Base-by-base conservation (phyloP, 2,113 vertebrate species). In the Sturnira hondurensis region DNA sequence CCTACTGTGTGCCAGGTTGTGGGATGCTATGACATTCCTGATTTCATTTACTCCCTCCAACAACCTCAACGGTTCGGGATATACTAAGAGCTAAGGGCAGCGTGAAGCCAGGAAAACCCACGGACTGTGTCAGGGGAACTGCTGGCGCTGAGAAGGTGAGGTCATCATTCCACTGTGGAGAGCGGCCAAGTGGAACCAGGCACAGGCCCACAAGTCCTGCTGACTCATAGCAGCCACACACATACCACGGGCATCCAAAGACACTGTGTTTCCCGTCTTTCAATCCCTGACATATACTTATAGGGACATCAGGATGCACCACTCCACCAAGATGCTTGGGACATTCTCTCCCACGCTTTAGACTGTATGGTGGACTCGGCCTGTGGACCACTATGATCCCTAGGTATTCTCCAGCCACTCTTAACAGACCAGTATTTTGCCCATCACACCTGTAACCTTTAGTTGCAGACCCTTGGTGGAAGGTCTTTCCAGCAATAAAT, bases 1-100 rank as follows among this genome's bases (percentile, higher is more conserved):
- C 84, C 74, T 58, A 17, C 91, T 65, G 33, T 58, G 38, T 68
- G 45, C 54, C 47, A 74, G 41, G 36, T 26, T 58, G 11, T 6
- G 47, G 4, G 56, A 45, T 4, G 3, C 47, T 33, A 16, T 0
- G 45, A 63, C 56, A 33, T n/a, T 54, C 54, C 47, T 11, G 2
- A 38, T 14, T 45, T 88, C 54, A 33, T 20, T 20, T 19, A 38
- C 24, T 50, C 80, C 45, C 24, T 45, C 76, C 45, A 45, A 19
- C 1, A 33, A 38, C 33, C 76, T 67, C 3, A 6, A 84, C 10
- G 54, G 31, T 31, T 36, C 20, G 31, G 2, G 7, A 61, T 0
- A 2, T 0, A 14, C 4, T 1, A 33, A 89, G 38, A 8, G 22
- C 20, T 24, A 2, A 2, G 19, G 47, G 47, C 26, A 58, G 31